phyloP scores from a whole-genome alignment of 2,888 invertebrate species.

The Brachylomia viminalis region DNA sequence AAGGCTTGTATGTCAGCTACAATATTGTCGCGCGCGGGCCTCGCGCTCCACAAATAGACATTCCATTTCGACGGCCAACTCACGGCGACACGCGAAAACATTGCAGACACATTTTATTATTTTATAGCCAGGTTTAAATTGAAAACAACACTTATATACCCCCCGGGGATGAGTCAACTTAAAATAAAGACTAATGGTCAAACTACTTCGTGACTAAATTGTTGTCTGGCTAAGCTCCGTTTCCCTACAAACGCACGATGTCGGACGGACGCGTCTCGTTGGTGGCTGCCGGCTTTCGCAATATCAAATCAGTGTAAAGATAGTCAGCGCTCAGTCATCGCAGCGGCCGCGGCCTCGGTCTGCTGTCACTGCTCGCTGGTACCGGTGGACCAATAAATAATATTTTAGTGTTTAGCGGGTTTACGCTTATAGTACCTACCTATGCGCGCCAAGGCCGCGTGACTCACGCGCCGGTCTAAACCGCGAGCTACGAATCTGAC shows the following conservation, averaged over 20 bases:
- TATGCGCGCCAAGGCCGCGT: slow-evolving; percentile 83
- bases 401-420: slow-evolving; percentile 83
- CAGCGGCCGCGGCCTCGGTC: slow-evolving; percentile 78
- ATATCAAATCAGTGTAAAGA: slow-evolving; percentile 59
- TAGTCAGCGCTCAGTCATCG: slow-evolving; percentile 70
- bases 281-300: slow-evolving; percentile 55
- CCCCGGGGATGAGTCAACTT: slow-evolving; percentile 26
- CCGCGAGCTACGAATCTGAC: slow-evolving; percentile 79
- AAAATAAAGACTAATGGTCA: slow-evolving; percentile 31
- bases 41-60: slow-evolving; percentile 89
- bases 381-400: slow-evolving; percentile 84
- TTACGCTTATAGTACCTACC: slow-evolving; percentile 73
- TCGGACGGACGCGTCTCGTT: slow-evolving; percentile 29
- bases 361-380: slow-evolving; percentile 75
- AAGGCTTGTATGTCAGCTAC: slow-evolving; percentile 84
- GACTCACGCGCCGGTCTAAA: slow-evolving; percentile 84
- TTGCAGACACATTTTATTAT: slow-evolving; percentile 81
- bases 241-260: slow-evolving; percentile 14
- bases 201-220: slow-evolving; percentile 18
- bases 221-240: slow-evolving; percentile 34
- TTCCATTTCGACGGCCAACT: slow-evolving; percentile 88
- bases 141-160: slow-evolving; percentile 66
- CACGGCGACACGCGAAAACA: slow-evolving; percentile 87
- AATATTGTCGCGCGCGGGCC: slow-evolving; percentile 89
- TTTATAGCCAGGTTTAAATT: slow-evolving; percentile 78